Evolutionary conservation across 2,113 vertebrate species (phyloP), one percentile per base, ranked within the genome.

Genomic region (Microtus montanus): DNA sequence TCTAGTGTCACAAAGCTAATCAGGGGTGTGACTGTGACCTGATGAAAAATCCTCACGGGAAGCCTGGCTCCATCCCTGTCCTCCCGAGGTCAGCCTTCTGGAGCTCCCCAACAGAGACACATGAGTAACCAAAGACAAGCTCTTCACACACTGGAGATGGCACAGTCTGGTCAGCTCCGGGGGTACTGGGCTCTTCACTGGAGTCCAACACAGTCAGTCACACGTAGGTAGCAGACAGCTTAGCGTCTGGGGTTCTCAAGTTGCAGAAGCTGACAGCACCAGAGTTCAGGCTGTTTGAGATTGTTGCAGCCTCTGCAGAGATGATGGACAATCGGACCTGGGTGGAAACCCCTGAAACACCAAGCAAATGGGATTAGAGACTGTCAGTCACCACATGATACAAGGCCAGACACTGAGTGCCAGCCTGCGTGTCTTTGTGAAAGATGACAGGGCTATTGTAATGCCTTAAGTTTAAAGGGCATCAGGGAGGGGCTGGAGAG

Each of bases 301-400:
- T 70, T 4, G 4, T 26, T 52, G 26, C 33, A 87, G 17, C 33
- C 17, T 70, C 63, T 86, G 11, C 28, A 78, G 13, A 20, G 44
- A 17, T 19, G 47, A 78, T 2, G 15, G 19, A 28, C 14, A 15
- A 28, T 24, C 2, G 0, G 44, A n/a, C 47, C 9, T 15, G 26
- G 15, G 20, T 15, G 41, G 19, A 68, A 49, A 33, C 3, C 7
- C 10, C 19, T 12, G 20, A n/a, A 33, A 2, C 12, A 35, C 12
- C 6, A 30, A 20, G 47, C 17, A 58, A n/a, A 19, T 2, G 58
- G 28, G 13, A 7, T 19, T 30, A n/a, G 68, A 38, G 5, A 13
- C 26, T 1, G 7, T 7, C 4, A 49, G 1, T 7, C 4, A 49
- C 0, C 1, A 9, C 28, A 15, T 0, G 4, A 4, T 4, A 4